Conservation (phyloP, 2,113 vertebrate species). For the Chiloscyllium plagiosum region DNA sequence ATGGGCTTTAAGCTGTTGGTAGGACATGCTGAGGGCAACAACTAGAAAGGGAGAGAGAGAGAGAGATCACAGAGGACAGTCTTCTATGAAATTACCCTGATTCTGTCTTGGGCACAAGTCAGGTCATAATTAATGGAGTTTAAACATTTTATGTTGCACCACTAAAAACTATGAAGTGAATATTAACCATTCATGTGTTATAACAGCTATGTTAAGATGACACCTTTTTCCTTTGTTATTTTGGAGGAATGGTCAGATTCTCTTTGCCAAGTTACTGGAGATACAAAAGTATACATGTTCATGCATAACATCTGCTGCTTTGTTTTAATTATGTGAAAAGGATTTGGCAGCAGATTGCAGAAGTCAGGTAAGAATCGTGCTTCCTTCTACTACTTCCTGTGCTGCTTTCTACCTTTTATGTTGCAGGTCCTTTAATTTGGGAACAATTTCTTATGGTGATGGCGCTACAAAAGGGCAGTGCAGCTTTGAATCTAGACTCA, state of each 20-base stretch:
- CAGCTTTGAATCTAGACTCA: neutral
- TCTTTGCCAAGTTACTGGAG: constrained; percentile 71
- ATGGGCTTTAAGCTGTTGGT: neutral
- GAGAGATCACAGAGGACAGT: neutral
- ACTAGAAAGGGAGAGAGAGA: neutral
- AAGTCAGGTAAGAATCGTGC: constrained; percentile 57
- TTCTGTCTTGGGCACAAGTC: neutral
- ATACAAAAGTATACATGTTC: constrained; percentile 75
- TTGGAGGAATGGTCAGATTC: constrained; percentile 68
- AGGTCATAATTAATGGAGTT: neutral
- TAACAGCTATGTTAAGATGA: neutral
- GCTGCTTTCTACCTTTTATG: neutral
- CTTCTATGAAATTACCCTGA: neutral
- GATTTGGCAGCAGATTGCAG: constrained; percentile 77
- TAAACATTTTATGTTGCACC: neutral
- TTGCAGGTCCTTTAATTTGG: neutral
- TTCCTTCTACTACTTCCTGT: neutral
- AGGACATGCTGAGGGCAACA: neutral
- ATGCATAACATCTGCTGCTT: constrained; percentile 84
- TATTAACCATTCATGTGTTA: neutral
- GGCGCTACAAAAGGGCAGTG: neutral
- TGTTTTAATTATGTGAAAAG: constrained; percentile 80
- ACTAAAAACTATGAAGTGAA: neutral
- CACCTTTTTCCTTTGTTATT: neutral
- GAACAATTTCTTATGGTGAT: neutral